phyloP scores from a whole-genome alignment of 2,113 vertebrate species.

The Zosterops lateralis region DNA sequence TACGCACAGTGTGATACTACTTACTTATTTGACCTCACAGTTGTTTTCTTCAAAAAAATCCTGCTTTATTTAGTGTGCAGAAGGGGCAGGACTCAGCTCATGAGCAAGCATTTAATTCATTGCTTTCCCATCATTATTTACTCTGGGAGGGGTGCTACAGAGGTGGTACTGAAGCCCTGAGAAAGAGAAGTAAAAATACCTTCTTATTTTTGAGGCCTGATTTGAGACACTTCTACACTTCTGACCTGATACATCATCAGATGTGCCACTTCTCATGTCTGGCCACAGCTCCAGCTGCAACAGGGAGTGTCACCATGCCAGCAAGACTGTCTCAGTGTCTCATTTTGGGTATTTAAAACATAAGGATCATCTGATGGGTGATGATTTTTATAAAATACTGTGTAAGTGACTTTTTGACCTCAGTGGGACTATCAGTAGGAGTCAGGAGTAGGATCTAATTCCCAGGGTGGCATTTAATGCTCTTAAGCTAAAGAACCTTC shows the following conservation, averaged over 20 bases:
- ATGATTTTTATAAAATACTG: not conserved
- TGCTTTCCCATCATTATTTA: not conserved
- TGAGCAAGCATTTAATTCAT: not conserved
- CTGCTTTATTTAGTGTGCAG: not conserved
- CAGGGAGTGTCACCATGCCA: not conserved
- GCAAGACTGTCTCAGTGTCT: not conserved
- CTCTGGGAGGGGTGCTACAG: not conserved
- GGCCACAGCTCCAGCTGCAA: not conserved
- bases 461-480: not conserved
- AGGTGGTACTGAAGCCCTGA: not conserved
- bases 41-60: not conserved
- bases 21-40: not conserved
- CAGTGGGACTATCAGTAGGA: not conserved
- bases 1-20: not conserved
- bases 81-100: not conserved
- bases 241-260: not conserved
- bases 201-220: not conserved
- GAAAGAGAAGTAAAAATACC: not conserved
- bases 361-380: not conserved
- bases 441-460: not conserved
- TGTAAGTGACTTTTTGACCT: not conserved
- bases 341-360: not conserved
- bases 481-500: slow-evolving; percentile 14
- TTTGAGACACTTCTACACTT: not conserved
- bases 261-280: not conserved